Base-by-base conservation (phyloP, 2,797 vertebrate genomes). In the Pipistrellus kuhlii region DNA sequence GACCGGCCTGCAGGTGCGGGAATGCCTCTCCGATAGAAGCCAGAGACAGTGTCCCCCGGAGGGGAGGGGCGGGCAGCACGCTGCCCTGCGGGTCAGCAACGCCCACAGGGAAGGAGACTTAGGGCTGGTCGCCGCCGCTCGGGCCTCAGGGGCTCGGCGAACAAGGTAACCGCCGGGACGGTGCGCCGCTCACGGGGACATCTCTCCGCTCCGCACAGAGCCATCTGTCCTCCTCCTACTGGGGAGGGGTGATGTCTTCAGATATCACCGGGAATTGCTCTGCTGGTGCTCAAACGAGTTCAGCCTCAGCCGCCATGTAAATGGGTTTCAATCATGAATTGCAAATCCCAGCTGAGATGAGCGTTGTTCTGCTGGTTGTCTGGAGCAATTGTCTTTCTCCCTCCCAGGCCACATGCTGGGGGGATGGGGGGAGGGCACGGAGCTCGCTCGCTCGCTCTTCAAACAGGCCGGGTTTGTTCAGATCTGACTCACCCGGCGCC, bases 231-330 rank as follows among this genome's bases (percentile, higher is more conserved):
- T 91, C 69, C 77, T 95, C 93, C 94, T 95, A 90, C 57, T 18
- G 69, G 78, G 96, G 96, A 93, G 81, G 93, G 48, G 95, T 85
- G n/a, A 68, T 96, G 90, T 96, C 69, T 96, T 81, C 90, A 96
- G 94, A 96, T 97, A 93, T 95, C 90, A 90, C 35, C 88, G 15
- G 66, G 46, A 95, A 96, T 94, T 92, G 10, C 93, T 97, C 97
- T 88, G 95, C 97, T 96, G 88, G 73, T 97, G 93, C 93, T 96
- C 41, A 84, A 44, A 94, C 94, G 5, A 97, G 57, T 94, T 97
- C 88, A 96, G 95, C 75, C 71, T 32, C 92, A 96, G 96, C 69
- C 91, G 97, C 88, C 59, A 95, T 96, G 97, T 96, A 96, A 97
- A 96, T 75, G 68, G 83, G 97, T 91, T 72, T 96, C 94, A 82